Base-by-base conservation (phyloP, 2,113 vertebrate species). In the Tauraco erythrolophus region DNA sequence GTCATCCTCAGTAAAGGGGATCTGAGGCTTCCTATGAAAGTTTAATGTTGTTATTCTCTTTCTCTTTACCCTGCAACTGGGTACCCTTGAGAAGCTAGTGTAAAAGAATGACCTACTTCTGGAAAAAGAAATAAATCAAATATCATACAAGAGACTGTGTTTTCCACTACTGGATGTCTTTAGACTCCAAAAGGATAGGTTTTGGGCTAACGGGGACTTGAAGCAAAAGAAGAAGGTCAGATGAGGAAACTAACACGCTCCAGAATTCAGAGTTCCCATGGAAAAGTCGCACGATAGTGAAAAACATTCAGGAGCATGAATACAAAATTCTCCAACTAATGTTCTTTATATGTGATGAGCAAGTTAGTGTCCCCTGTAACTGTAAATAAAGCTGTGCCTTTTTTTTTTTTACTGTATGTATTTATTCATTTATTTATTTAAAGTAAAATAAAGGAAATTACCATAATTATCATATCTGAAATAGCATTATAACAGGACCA, bases 141-240 rank as follows among this genome's bases (percentile, higher is more conserved):
- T 33, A 10, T 41, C 41, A 33, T 15, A 2, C 30, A 68, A 43
- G 46, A 24, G 8, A 2, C 24, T 50, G 2, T 75, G 14, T 41
- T 93, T 92, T 58, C 10, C 6, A 9, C 22, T 41, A 19, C 14
- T 35, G 31, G 5, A 50, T 46, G 31, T 35, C 18, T 77, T 78
- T 22, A 53, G 5, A 19, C 4, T 70, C 2, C 7, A 16, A 24
- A 91, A 53, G 3, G 2, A 11, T 28, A 22, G 2, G 2, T 2
- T 66, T 35, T 66, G 11, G 24, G 14, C n/a, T 13, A 65, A 25
- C 3, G 65, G 9, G 3, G 19, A 2, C 6, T 58, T 76, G 25
- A 70, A 74, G 11, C 58, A 8, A 76, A 85, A 76, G 37, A 7
- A 57, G 11, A 16, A 37, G 1, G 6, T 65, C 8, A n/a, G 35